Percentiles rank a stretch among this genome's conserved stretches.
Conservation (phyloP, 2,888 invertebrate genomes). For the Scaptomyza flava region DNA sequence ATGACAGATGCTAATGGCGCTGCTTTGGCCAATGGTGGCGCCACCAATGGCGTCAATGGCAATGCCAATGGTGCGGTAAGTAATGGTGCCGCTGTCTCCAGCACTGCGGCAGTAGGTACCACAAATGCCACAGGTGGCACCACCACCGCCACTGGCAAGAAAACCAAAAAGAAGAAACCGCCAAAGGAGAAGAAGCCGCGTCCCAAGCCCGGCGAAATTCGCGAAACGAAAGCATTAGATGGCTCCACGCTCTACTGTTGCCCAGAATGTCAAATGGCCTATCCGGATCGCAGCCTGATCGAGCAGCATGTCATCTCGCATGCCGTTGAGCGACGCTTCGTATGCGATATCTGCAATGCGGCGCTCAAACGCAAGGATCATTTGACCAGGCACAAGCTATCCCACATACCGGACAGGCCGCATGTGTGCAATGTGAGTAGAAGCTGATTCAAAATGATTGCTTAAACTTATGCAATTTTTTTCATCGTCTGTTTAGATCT, state of each 20-base stretch:
- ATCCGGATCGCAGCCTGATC: constrained; percentile 92
- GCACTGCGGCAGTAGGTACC: constrained; percentile 82
- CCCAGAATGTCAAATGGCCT: constrained; percentile 95
- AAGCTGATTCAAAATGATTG: background rate
- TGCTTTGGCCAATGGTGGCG: constrained; percentile 59
- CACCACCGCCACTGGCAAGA: constrained; percentile 82
- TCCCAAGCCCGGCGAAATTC: constrained; percentile 87
- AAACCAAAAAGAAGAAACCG: constrained; percentile 85
- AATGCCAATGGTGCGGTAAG: constrained; percentile 65
- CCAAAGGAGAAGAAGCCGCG: constrained; percentile 92
- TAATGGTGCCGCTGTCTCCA: constrained; percentile 82
- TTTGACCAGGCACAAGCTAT: constrained; percentile 93
- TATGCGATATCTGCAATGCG: constrained; percentile 95
- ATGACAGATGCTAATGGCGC: constrained; percentile 78
- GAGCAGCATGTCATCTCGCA: constrained; percentile 95
- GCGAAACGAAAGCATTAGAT: constrained; percentile 88
- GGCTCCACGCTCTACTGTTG: constrained; percentile 94
- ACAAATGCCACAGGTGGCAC: constrained; percentile 84
- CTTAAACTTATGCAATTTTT: background rate
- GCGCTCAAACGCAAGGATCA: constrained; percentile 95
- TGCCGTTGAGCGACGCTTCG: constrained; percentile 92
- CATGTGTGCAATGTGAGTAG: constrained; percentile 90
- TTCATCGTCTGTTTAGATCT: constrained; percentile 85
- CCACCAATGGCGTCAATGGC: constrained; percentile 64
- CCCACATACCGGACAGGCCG: constrained; percentile 94